Evolutionary conservation across 2,113 vertebrate species (phyloP), one percentile per base, ranked within the genome.

Genomic region (Coreoperca whiteheadi): DNA sequence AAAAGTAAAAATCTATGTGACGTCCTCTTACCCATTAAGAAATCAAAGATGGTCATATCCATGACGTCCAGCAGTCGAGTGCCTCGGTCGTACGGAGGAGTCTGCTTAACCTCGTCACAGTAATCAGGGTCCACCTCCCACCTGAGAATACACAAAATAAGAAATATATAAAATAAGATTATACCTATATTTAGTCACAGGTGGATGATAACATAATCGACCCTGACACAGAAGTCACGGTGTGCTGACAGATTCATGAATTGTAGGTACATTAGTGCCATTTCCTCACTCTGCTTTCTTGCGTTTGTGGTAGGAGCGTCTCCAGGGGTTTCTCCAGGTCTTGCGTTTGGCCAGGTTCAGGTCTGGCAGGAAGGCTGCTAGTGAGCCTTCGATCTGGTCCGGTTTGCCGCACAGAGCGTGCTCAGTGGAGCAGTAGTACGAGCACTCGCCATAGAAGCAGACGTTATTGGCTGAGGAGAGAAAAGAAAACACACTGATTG

Each of bases 41-140:
- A 99, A 92, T 99, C 98, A 89, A 99, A 99, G 82, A 99, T 92
- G 74, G 97, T 99, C 98, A 99, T 99, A 93, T 99, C 98, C 96
- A 99, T 99, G 94, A 99, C 78, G 87, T 99, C 97, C 84, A 99
- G 94, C 60, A 99, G 94, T n/a, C 98, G 96, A 67, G 96, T 96
- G 80, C 97, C 96, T 16, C 93, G 95, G 92, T 99, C 97, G 0
- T 99, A 99, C 0, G 98, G 98, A 2, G 98, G 98, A 0, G 97
- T 99, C 95, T 98, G 97, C 87, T 98, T 99, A 39, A 99, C 98
- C 88, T 98, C 97, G 77, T 99, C 97, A 63, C 98, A 99, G 91
- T 99, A 99, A 90, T 99, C 97, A 2, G 96, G 96, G 92, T 99
- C 98, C 87, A 99, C 97, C 89, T 99, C 98, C 98, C 98, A 99